Evolutionary conservation across 2,888 invertebrate genomes (phyloP).

Genomic region (Melinopterus prodromus): DNA sequence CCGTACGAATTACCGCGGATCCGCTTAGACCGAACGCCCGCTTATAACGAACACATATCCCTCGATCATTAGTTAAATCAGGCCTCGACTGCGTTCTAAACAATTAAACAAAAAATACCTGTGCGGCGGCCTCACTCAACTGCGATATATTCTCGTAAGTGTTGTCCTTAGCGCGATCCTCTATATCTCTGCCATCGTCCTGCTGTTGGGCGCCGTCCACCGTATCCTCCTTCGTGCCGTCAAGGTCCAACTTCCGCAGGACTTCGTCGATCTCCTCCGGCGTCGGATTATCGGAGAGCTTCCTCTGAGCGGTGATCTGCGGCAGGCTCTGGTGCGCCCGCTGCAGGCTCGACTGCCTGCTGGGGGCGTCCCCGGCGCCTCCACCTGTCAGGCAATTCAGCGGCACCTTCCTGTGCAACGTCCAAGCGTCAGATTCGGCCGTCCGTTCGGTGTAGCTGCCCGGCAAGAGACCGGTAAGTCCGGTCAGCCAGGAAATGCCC

Average conservation of each 20-base stretch:
- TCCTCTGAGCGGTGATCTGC: conserved; percentile 19
- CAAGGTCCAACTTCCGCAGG: conserved; percentile 31
- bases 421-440: conserved; percentile 92
- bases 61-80: no score
- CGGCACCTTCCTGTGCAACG: conserved; percentile 77
- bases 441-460: conserved; percentile 84
- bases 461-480: conserved; percentile 81
- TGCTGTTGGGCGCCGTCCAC: conserved; percentile 6
- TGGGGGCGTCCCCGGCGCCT: conserved; percentile 31
- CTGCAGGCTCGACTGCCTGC: conserved; percentile 22
- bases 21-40: no score
- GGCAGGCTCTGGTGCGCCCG: conserved; percentile 21
- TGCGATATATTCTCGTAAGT: conserved; percentile 30
- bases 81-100: background rate
- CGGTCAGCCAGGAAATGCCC: conserved; percentile 85
- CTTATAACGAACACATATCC: no score
- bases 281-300: conserved; percentile 30
- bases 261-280: conserved; percentile 33
- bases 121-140: conserved; percentile 22
- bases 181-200: conserved; percentile 25
- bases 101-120: background rate
- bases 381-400: conserved; percentile 53
- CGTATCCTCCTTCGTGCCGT: conserved; percentile 25
- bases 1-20: no score
- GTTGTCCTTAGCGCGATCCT: conserved; percentile 30